phyloP scores from a whole-genome alignment of 2,113 vertebrate genomes.

The Xiphias gladius region DNA sequence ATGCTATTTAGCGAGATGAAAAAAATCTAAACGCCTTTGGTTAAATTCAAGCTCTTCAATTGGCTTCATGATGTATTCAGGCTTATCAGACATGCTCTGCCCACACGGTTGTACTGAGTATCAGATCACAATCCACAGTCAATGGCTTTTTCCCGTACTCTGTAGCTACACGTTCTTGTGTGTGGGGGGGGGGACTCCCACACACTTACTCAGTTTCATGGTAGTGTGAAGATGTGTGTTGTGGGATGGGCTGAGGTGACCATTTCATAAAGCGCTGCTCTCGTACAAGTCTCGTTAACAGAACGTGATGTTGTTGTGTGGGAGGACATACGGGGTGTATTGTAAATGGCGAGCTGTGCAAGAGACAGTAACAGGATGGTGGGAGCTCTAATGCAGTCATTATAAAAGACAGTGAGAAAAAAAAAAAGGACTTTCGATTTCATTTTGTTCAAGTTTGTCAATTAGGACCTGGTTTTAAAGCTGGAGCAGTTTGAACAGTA shows the following conservation, averaged over 20 bases:
- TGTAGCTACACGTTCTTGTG: constrained; percentile 31
- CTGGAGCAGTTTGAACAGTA: constrained; percentile 23
- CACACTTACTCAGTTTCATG: constrained; percentile 42
- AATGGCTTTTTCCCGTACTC: constrained; percentile 37
- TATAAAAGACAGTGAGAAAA: not conserved
- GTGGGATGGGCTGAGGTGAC: constrained; percentile 44
- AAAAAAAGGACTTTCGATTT: constrained; percentile 6
- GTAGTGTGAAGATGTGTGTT: constrained; percentile 39
- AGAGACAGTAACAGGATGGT: constrained; percentile 15
- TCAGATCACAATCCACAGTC: constrained; percentile 63
- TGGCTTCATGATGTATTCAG: constrained; percentile 38
- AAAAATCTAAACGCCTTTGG: constrained; percentile 48
- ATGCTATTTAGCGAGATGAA: constrained; percentile 40
- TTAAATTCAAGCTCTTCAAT: constrained; percentile 57
- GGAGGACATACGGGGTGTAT: constrained; percentile 56
- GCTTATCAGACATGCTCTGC: constrained; percentile 62
- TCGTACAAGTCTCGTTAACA: constrained; percentile 54
- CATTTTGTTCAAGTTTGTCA: constrained; percentile 43
- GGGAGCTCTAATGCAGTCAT: constrained; percentile 22
- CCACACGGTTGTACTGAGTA: constrained; percentile 56
- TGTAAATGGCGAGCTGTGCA: constrained; percentile 44
- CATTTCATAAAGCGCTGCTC: constrained; percentile 58
- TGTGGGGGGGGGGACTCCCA: constrained; percentile 67
- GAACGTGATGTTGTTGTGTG: constrained; percentile 49
- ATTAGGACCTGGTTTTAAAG: constrained; percentile 22